phyloP scores from a whole-genome alignment of 1,140 invertebrate species.

The Drosophila murphyi region DNA sequence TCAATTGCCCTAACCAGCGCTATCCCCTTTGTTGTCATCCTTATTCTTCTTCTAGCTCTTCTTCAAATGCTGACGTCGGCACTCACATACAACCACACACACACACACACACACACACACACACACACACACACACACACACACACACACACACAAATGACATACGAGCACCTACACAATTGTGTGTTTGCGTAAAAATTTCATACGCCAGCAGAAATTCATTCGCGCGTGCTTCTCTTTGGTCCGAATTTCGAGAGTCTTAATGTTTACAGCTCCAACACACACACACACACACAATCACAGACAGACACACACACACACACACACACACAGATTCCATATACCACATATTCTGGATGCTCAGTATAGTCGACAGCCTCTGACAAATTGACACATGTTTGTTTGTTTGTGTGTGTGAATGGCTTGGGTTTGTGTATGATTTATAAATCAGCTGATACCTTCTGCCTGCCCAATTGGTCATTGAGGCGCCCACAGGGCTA shows the following conservation, averaged over 20 bases:
- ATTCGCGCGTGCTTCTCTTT: slow-evolving; percentile 60
- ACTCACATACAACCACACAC: slow-evolving; percentile 17
- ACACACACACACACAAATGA: not conserved
- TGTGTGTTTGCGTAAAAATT: slow-evolving; percentile 63
- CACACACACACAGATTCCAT: not conserved
- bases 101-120: not conserved
- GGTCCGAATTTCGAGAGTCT: slow-evolving; percentile 12
- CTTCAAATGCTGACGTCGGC: slow-evolving; percentile 65
- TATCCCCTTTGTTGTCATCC: not conserved
- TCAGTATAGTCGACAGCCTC: slow-evolving; percentile 45
- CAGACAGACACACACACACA: not conserved
- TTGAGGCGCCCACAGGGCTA: not conserved
- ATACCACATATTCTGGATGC: slow-evolving; percentile 7
- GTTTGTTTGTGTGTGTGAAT: not conserved
- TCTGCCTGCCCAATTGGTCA: slow-evolving; percentile 9
- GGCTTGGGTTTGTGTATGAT: slow-evolving; percentile 33
- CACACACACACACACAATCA: not conserved
- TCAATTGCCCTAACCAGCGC: not conserved
- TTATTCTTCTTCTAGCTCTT: slow-evolving; percentile 42
- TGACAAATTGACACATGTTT: slow-evolving; percentile 48
- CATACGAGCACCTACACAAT: slow-evolving; percentile 3
- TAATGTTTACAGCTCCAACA: not conserved
- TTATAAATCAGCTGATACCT: slow-evolving; percentile 44
- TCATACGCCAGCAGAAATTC: slow-evolving; percentile 75
- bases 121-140: not conserved